These are phyloP conservation scores for Miichthys miiuy DNA, from an alignment of 2,797 vertebrate species.

Conservation along the genomic window DNA sequence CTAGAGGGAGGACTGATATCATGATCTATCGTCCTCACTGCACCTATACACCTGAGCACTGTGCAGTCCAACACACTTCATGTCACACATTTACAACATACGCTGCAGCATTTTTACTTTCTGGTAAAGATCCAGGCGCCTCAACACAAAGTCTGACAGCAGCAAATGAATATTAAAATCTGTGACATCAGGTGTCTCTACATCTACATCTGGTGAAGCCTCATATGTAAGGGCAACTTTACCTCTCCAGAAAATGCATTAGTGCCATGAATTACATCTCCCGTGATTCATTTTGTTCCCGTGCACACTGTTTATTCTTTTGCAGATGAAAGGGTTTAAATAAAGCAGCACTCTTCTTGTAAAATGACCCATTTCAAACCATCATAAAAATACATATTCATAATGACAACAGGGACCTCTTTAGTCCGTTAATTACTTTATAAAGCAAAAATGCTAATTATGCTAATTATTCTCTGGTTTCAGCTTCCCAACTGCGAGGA, in stretches of 20 bases:
- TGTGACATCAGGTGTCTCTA: neutral
- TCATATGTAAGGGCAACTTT: neutral
- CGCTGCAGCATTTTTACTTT: neutral
- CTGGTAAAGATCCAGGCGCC: no score
- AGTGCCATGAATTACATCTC: no score
- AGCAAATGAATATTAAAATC: neutral
- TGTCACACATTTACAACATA: neutral
- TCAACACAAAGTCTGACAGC: no score
- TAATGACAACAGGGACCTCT: neutral
- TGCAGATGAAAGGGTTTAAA: neutral
- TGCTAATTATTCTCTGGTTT: no score
- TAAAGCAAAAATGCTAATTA: neutral
- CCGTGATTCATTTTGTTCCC: neutral
- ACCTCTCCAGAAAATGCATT: no score
- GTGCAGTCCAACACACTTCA: neutral
- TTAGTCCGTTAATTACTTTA: neutral
- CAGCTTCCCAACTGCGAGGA: neutral
- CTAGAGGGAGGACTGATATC: slow-evolving; percentile 74
- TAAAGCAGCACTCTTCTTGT: neutral
- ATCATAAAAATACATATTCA: neutral
- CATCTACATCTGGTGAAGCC: neutral
- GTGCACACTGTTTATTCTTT: neutral
- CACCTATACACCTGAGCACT: neutral
- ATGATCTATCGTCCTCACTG: slow-evolving; percentile 19
- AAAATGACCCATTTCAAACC: neutral